Conservation (phyloP, 2,113 vertebrate species). For the Progne subis region DNA sequence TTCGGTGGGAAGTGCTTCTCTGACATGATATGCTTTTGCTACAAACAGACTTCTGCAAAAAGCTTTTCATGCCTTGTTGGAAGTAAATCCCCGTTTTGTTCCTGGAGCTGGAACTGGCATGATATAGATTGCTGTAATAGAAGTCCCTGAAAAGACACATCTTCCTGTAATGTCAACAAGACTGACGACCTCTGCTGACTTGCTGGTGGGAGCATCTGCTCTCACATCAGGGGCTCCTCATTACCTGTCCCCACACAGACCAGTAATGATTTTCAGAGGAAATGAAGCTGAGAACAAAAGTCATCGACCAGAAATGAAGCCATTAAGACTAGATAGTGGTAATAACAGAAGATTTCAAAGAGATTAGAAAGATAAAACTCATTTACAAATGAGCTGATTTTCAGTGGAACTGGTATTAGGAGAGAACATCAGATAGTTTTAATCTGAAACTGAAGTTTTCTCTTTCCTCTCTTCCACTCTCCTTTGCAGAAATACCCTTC, state of each 20-base stretch:
- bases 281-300: not conserved
- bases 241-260: not conserved
- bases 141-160: not conserved
- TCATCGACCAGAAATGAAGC: not conserved
- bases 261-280: not conserved
- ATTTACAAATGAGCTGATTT: not conserved
- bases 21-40: not conserved
- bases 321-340: not conserved
- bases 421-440: not conserved
- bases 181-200: constrained; percentile 13
- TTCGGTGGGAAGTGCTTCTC: not conserved
- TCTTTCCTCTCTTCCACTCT: not conserved
- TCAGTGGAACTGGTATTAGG: not conserved
- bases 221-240: constrained; percentile 16
- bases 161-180: not conserved
- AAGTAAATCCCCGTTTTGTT: not conserved
- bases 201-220: constrained; percentile 40
- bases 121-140: not conserved
- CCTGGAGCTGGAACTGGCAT: not conserved
- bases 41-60: not conserved
- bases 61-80: not conserved
- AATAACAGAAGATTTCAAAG: not conserved
- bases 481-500: not conserved
- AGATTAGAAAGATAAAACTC: not conserved
- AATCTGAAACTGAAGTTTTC: not conserved